A percentile compares a stretch with the other conserved stretches of the same genome.
These are phyloP conservation scores for Danaus chrysippus DNA, from an alignment of 2,888 invertebrate species.

Conservation along the genomic window DNA sequence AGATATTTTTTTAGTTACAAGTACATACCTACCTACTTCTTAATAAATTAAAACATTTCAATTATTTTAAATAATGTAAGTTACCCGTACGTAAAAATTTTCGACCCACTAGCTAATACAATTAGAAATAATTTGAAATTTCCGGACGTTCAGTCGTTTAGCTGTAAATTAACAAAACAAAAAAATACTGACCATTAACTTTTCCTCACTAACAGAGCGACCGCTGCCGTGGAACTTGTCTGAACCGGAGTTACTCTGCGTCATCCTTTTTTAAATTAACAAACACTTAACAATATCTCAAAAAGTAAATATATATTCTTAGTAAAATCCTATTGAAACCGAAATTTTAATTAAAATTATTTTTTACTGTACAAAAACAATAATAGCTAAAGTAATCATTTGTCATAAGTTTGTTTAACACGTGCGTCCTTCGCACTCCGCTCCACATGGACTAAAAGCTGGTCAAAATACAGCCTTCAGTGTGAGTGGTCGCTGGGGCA, in stretches of 20 bases:
- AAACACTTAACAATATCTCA: neutral
- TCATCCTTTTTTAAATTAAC: slow-evolving; percentile 43
- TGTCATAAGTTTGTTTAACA: slow-evolving; percentile 10
- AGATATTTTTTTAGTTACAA: no score
- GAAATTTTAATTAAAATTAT: neutral
- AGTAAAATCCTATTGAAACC: neutral
- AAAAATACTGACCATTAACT: slow-evolving; percentile 58
- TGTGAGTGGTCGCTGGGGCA: slow-evolving; percentile 62
- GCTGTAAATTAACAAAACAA: neutral
- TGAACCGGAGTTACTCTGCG: slow-evolving; percentile 59
- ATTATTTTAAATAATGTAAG: no score
- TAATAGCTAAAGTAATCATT: neutral
- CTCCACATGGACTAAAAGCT: slow-evolving; percentile 65
- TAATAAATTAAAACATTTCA: no score
- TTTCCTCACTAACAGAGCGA: slow-evolving; percentile 67
- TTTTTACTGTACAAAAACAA: neutral
- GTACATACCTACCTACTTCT: no score
- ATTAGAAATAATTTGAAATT: no score
- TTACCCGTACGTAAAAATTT: no score
- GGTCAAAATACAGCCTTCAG: slow-evolving; percentile 66
- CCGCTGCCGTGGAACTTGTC: slow-evolving; percentile 59
- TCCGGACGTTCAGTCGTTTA: no score
- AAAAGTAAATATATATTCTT: neutral
- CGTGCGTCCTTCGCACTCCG: slow-evolving; percentile 15
- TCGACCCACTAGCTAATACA: no score